These are phyloP conservation scores for Bathybates hornii DNA, from an alignment of 2,113 vertebrate species.

Conservation along the genomic window DNA sequence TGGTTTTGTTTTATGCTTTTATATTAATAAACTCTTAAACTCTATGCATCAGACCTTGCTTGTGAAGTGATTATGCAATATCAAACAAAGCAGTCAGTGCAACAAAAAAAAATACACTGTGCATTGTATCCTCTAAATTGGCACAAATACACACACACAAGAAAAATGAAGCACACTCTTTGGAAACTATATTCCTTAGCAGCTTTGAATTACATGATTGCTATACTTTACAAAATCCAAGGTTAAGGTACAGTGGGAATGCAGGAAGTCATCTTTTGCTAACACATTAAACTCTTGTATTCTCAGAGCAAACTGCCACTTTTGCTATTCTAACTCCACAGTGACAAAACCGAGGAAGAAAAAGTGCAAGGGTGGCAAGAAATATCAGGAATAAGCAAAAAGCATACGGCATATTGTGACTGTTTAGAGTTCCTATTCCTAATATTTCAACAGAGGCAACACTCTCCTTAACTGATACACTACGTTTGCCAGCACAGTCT, in stretches of 20 bases:
- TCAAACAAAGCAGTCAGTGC: constrained; percentile 30
- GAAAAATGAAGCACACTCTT: constrained; percentile 44
- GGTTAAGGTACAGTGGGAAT: background rate
- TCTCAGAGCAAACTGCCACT: background rate
- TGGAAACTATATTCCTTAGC: constrained; percentile 42
- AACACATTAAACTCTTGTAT: background rate
- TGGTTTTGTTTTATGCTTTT: constrained; percentile 18
- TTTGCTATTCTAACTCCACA: constrained; percentile 25
- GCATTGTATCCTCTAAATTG: constrained; percentile 16
- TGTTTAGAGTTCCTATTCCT: constrained; percentile 14
- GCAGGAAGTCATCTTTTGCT: background rate
- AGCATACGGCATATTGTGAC: constrained; percentile 11
- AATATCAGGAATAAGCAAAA: constrained; percentile 38
- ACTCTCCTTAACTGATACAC: background rate
- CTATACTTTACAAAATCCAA: constrained; percentile 10
- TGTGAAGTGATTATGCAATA: constrained; percentile 19
- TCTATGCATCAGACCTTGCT: constrained; percentile 2
- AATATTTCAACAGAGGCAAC: constrained; percentile 20
- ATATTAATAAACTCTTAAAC: constrained; percentile 37
- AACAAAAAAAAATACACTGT: constrained; percentile 18
- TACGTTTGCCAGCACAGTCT: background rate
- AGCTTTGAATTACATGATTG: constrained; percentile 47
- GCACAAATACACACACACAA: background rate
- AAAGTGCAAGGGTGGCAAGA: constrained; percentile 35
- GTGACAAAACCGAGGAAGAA: constrained; percentile 19